Evolutionary conservation across 2,113 vertebrate genomes (phyloP).

Genomic region (Hypocryptadius cinnamomeus): DNA sequence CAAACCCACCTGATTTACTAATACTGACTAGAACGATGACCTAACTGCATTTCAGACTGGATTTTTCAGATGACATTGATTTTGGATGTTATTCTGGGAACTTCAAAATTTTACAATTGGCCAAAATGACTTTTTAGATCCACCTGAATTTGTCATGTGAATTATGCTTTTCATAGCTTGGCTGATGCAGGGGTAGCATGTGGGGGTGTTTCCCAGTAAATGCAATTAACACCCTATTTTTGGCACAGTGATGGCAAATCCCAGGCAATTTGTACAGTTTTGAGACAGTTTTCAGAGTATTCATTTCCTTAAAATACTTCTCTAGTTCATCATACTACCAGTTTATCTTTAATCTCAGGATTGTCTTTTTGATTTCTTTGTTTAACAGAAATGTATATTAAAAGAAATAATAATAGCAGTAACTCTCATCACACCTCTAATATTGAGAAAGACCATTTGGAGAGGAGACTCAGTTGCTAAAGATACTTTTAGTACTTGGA

Average conservation of each 20-base stretch:
- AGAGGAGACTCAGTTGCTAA: neutral
- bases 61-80: neutral
- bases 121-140: neutral
- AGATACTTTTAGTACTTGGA: neutral
- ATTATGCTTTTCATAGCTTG: neutral
- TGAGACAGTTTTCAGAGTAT: neutral
- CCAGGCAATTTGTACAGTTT: neutral
- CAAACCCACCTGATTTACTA: neutral
- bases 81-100: neutral
- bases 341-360: neutral
- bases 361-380: neutral
- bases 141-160: neutral
- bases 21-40: neutral
- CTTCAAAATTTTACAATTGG: neutral
- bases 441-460: neutral
- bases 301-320: neutral
- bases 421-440: neutral
- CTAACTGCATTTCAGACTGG: neutral
- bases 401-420: neutral
- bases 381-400: neutral
- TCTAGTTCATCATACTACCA: neutral
- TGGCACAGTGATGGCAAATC: neutral
- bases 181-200: neutral
- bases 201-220: neutral
- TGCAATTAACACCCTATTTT: neutral